These are phyloP conservation scores for Pachypanchax playfairii DNA, from an alignment of 2,113 vertebrate genomes.

Conservation along the genomic window DNA sequence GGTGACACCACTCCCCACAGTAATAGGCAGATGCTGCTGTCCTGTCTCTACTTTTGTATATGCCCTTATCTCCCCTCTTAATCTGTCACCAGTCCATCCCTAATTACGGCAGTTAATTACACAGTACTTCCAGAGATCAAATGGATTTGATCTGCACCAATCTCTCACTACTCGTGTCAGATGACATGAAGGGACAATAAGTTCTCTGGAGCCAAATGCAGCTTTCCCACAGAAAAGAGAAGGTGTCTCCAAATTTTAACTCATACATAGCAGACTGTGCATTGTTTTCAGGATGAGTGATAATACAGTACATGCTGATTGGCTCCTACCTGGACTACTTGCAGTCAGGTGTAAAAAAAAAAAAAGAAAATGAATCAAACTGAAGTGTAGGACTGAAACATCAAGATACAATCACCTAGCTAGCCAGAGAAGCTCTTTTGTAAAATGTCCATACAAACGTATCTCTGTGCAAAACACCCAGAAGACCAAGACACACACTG, in stretches of 20 bases:
- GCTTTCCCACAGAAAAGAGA: neutral
- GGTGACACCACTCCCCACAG: neutral
- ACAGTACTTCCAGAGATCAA: slow-evolving; percentile 54
- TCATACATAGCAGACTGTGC: slow-evolving; percentile 11
- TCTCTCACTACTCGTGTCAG: slow-evolving; percentile 29
- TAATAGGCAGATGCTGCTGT: slow-evolving; percentile 1
- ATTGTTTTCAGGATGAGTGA: too few species aligned
- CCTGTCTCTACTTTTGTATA: slow-evolving; percentile 2
- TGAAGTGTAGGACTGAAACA: slow-evolving; percentile 14
- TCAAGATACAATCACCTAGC: slow-evolving; percentile 45
- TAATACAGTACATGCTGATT: slow-evolving; percentile 3
- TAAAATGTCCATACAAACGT: slow-evolving; percentile 13
- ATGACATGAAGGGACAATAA: slow-evolving; percentile 12
- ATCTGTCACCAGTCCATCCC: slow-evolving; percentile 46
- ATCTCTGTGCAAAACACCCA: slow-evolving; percentile 4
- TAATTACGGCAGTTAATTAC: slow-evolving; percentile 67
- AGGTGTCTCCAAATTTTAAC: neutral
- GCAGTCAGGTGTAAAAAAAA: slow-evolving; percentile 17
- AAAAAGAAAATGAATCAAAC: slow-evolving; percentile 11
- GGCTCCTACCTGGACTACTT: slow-evolving; percentile 17
- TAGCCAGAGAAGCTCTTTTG: slow-evolving; percentile 15
- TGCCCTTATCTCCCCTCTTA: slow-evolving; percentile 21
- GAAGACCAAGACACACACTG: neutral
- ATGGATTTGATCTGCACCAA: slow-evolving; percentile 63
- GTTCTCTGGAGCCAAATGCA: neutral